Evolutionary conservation across 2,113 vertebrate genomes (phyloP), one percentile per base, ranked within the genome.

Genomic region (Erpornis zantholeuca): DNA sequence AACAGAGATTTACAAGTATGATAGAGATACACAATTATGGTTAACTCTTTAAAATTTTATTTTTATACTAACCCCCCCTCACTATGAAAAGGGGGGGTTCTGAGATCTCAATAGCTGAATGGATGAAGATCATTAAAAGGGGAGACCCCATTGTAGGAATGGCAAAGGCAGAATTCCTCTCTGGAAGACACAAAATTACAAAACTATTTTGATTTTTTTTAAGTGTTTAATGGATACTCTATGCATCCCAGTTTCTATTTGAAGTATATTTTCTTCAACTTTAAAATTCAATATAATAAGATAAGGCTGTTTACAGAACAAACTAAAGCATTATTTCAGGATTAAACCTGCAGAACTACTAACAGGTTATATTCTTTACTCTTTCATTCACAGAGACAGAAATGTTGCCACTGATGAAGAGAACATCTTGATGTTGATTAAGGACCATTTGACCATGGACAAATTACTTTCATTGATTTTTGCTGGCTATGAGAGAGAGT

Each of bases 61-160:
- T 92, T 94, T 86, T 81, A 81, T 57, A 23, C 12, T 40, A 73
- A 29, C 10, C 61, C 2, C 2, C 1, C 6, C 31, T 90, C 18
- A 50, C 13, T 15, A 65, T 38, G 53, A 86, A 56, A 4, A 29
- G 63, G 64, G 71, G 15, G 6, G 61, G 45, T 86, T 85, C 40
- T 90, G 53, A 79, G 19, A 56, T 86, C 33, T 3, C 18, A 56
- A 5, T 44, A 81, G 21, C 28, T 1, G 1, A 57, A 77, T 52
- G 17, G 9, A 44, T 35, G 47, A 20, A 63, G 5, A 38, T 65
- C 5, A 19, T 11, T 29, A 6, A 15, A 53, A 56, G 3, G 10
- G 6, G 5, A 6, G 3, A 42, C 3, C 0, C 2, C 4, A 61
- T 44, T 53, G 7, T 19, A 24, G 25, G 31, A 6, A 38, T 57